Conservation (phyloP, 2,888 invertebrate species). For the Ceriagrion tenellum region DNA sequence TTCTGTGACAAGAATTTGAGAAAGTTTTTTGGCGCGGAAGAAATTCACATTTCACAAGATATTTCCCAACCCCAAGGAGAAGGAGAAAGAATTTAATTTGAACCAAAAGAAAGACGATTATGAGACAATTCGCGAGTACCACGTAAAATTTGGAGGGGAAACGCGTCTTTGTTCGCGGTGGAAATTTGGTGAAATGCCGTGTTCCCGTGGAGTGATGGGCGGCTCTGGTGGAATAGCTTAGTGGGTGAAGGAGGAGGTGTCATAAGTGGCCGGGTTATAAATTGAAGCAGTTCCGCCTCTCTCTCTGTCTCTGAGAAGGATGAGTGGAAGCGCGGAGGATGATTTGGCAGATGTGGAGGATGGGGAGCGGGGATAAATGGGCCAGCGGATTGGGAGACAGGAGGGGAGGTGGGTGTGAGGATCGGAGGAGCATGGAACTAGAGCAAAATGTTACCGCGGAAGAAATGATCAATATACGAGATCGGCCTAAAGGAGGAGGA, state of each 20-base stretch:
- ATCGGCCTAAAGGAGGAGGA: neutral
- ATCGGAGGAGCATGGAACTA: neutral
- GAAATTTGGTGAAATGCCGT: neutral
- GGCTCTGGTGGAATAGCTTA: neutral
- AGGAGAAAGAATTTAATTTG: too few relatives aligned
- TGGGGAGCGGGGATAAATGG: neutral
- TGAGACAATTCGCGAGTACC: neutral
- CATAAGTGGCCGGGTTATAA: constrained; percentile 23
- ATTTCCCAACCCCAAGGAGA: too few relatives aligned
- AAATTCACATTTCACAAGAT: too few relatives aligned
- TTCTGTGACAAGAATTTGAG: too few relatives aligned
- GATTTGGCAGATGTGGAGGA: neutral
- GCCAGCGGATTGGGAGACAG: neutral
- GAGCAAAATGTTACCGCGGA: neutral
- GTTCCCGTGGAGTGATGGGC: neutral
- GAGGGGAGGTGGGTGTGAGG: neutral
- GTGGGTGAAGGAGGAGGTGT: neutral
- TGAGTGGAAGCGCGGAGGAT: neutral
- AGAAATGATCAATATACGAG: neutral
- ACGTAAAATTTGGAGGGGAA: neutral
- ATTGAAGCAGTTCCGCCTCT: constrained; percentile 8
- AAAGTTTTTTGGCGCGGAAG: too few relatives aligned
- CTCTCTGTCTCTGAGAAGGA: neutral
- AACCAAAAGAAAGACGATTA: neutral
- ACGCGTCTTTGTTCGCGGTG: neutral